Conservation (phyloP, 2,797 vertebrate genomes). For the Rhinella marina region DNA sequence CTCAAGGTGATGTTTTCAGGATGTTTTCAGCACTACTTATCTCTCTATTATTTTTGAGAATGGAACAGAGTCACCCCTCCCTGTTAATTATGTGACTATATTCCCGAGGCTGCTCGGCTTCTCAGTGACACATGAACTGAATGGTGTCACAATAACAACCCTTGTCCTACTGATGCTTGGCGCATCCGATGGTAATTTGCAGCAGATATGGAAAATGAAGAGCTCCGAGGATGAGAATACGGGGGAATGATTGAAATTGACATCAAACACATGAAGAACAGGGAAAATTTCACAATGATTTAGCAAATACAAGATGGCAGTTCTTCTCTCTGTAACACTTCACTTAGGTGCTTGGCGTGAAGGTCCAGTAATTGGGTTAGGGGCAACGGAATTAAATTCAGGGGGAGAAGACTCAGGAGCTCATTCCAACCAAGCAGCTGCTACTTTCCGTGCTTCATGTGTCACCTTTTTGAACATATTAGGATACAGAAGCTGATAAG, state of each 20-base stretch:
- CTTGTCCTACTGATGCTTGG: neutral
- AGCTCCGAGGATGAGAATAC: neutral
- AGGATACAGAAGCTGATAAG: neutral
- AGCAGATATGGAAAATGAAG: neutral
- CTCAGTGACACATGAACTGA: neutral
- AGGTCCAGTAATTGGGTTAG: constrained; percentile 33
- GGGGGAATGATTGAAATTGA: neutral
- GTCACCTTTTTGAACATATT: neutral
- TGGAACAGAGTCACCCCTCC: too few relatives aligned
- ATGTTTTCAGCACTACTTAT: too few relatives aligned
- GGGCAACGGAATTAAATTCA: constrained; percentile 12
- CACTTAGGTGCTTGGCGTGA: constrained; percentile 20
- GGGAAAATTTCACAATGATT: constrained; percentile 19
- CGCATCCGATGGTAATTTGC: neutral
- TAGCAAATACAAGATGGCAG: constrained; percentile 22
- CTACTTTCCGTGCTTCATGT: neutral
- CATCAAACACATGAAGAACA: neutral
- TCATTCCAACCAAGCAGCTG: neutral
- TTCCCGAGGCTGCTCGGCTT: neutral
- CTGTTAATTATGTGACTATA: neutral
- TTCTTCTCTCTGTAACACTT: neutral
- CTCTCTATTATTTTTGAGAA: neutral
- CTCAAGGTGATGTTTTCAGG: too few relatives aligned
- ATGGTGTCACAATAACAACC: neutral
- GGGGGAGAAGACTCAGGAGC: constrained; percentile 4